Percentiles rank a stretch among this genome's conserved stretches.
Conservation (phyloP, 2,113 vertebrate species). For the Laterallus jamaicensis region DNA sequence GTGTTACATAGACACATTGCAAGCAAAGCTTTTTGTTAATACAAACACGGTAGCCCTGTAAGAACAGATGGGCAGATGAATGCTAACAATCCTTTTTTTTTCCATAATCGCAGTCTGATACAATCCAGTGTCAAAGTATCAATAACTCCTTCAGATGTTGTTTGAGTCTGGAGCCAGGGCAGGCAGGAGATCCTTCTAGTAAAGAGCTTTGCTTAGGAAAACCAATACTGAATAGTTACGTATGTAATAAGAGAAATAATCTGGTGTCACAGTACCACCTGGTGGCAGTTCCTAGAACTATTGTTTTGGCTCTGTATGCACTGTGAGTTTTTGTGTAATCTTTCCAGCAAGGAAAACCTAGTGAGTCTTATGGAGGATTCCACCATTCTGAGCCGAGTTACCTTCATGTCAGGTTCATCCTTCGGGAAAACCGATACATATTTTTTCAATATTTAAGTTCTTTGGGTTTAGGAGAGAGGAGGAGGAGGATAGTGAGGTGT, state of each 20-base stretch:
- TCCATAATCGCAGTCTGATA: not conserved
- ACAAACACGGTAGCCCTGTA: not conserved
- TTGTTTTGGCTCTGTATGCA: not conserved
- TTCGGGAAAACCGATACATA: not conserved
- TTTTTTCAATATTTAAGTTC: not conserved
- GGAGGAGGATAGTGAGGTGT: not conserved
- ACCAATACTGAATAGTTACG: accelerated
- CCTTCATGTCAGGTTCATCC: not conserved
- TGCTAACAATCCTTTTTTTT: not conserved
- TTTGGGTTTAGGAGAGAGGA: not conserved
- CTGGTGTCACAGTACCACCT: not conserved
- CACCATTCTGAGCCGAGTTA: not conserved
- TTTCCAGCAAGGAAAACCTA: not conserved
- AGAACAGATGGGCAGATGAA: not conserved
- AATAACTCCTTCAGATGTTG: not conserved
- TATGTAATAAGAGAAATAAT: not conserved
- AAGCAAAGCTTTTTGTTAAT: not conserved
- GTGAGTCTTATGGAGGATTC: not conserved
- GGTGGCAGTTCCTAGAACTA: not conserved
- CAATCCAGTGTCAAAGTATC: not conserved
- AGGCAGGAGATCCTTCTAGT: not conserved
- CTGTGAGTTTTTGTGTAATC: not conserved
- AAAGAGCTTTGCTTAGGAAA: not conserved
- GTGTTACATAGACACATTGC: not conserved
- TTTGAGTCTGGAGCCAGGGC: not conserved